A percentile compares a stretch with the other conserved stretches of the same genome.
Evolutionary conservation across 1,140 invertebrate species (phyloP).

Genomic region (Lucilia sericata): DNA sequence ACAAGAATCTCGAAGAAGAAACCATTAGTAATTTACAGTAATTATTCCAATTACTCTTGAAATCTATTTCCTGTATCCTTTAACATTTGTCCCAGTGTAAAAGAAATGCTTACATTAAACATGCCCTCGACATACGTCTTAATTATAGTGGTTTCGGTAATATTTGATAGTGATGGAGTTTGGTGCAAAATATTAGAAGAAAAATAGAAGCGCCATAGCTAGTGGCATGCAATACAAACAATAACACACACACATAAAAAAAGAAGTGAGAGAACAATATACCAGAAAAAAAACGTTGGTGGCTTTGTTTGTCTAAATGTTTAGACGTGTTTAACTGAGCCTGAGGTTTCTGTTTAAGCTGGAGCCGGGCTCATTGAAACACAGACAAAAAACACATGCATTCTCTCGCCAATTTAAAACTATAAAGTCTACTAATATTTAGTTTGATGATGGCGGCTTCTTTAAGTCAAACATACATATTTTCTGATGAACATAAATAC

Average conservation of each 20-base stretch:
- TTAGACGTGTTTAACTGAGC: background rate
- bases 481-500: background rate
- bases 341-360: background rate
- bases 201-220: slow-evolving; percentile 46
- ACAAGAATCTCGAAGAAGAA: too few relatives aligned
- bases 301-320: background rate
- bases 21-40: too few relatives aligned
- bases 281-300: background rate
- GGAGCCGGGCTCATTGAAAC: background rate
- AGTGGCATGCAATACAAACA: background rate
- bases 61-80: too few relatives aligned
- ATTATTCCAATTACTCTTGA: too few relatives aligned
- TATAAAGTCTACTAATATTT: slow-evolving; percentile 2
- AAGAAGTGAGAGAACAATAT: background rate
- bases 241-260: background rate
- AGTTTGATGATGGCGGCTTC: background rate
- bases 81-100: too few relatives aligned
- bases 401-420: background rate
- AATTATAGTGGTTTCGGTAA: slow-evolving; percentile 61
- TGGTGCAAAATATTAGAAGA: slow-evolving; percentile 26
- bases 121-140: slow-evolving; percentile 46
- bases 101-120: background rate
- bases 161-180: slow-evolving; percentile 44
- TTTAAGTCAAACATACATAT: background rate
- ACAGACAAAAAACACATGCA: background rate